Percentiles rank a stretch among this genome's conserved stretches.
Evolutionary conservation across 2,113 vertebrate genomes (phyloP).

Genomic region (Entosphenus tridentatus): DNA sequence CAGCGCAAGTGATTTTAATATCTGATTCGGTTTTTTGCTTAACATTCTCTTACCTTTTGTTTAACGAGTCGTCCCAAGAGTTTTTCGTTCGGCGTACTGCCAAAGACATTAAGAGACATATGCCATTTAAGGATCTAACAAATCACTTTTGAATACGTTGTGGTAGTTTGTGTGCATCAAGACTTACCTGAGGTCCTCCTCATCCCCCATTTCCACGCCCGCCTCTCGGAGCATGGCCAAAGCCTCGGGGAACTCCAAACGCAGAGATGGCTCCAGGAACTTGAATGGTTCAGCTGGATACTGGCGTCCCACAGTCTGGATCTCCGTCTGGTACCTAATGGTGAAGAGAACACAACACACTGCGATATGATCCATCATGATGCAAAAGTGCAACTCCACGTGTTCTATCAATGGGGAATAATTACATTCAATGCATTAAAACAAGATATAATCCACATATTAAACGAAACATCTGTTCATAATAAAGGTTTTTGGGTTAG

Average conservation of each 20-base stretch:
- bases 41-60: constrained; percentile 51
- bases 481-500: too few relatives aligned
- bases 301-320: constrained; percentile 69
- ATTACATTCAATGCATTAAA: too few relatives aligned
- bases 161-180: too few relatives aligned
- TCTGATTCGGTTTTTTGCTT: constrained; percentile 5
- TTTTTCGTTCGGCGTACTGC: constrained; percentile 87
- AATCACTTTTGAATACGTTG: background rate
- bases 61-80: constrained; percentile 83
- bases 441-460: too few relatives aligned
- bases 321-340: constrained; percentile 73
- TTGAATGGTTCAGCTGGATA: constrained; percentile 83
- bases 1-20: background rate
- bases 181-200: constrained; percentile 74
- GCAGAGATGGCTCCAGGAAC: constrained; percentile 85
- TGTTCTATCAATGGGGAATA: too few relatives aligned
- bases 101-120: constrained; percentile 13
- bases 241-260: constrained; percentile 61
- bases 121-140: background rate
- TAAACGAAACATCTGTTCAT: too few relatives aligned
- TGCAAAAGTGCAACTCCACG: too few relatives aligned
- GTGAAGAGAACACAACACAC: too few relatives aligned
- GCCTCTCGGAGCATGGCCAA: constrained; percentile 71
- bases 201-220: constrained; percentile 86
- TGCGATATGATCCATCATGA: too few relatives aligned